Conservation (phyloP, 2,113 vertebrate species). For the Toxostoma redivivum region DNA sequence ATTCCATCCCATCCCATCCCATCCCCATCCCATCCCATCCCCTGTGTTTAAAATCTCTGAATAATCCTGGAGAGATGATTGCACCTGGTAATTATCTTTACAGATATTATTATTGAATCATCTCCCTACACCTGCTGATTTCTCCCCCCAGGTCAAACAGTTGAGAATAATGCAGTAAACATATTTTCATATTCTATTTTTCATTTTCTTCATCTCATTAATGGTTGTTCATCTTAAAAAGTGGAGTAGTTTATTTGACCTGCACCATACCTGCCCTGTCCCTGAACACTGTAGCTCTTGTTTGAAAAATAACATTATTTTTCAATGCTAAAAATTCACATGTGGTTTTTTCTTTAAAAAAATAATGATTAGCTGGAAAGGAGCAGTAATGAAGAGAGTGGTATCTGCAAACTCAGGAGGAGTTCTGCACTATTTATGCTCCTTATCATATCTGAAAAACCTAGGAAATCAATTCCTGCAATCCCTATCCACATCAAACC, state of each 20-base stretch:
- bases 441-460: not conserved
- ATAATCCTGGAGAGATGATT: not conserved
- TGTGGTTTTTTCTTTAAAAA: not conserved
- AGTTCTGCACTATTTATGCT: not conserved
- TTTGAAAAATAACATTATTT: not conserved
- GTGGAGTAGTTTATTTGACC: not conserved
- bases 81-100: not conserved
- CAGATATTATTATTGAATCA: not conserved
- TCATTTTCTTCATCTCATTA: not conserved
- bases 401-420: not conserved
- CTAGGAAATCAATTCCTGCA: not conserved
- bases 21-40: not conserved
- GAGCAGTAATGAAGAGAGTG: not conserved
- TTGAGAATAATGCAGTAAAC: not conserved
- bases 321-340: not conserved
- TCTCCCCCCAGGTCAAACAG: not conserved
- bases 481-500: not conserved
- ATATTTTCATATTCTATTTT: not conserved
- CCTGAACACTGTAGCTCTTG: not conserved
- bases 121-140: not conserved
- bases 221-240: not conserved
- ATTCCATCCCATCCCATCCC: not conserved
- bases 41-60: not conserved
- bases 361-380: not conserved
- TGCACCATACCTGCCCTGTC: fast-evolving